Conservation (phyloP, 2,888 invertebrate genomes). For the Drosophila neotestacea region DNA sequence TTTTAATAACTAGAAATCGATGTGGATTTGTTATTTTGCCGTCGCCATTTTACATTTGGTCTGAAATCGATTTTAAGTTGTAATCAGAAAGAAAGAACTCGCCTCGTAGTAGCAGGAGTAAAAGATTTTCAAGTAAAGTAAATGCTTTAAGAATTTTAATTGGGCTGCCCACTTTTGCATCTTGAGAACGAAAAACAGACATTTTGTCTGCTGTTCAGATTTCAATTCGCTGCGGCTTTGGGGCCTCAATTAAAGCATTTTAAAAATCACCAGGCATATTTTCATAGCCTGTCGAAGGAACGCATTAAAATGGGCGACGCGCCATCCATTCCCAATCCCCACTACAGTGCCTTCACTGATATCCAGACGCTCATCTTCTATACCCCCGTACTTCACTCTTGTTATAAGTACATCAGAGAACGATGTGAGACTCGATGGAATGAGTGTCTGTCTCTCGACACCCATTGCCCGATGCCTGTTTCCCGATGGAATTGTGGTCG, state of each 20-base stretch:
- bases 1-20: constrained; percentile 8
- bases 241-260: constrained; percentile 77
- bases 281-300: constrained; percentile 77
- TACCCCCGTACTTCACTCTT: constrained; percentile 70
- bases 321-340: constrained; percentile 21
- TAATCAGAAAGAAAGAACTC: constrained; percentile 6
- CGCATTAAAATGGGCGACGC: constrained; percentile 80
- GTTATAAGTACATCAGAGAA: constrained; percentile 73
- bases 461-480: constrained; percentile 48
- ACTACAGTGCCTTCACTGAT: not conserved
- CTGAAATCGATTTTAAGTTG: constrained; percentile 4
- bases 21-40: constrained; percentile 45
- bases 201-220: constrained; percentile 67
- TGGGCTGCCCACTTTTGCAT: constrained; percentile 72
- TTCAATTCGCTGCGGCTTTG: constrained; percentile 29
- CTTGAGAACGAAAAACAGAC: constrained; percentile 74
- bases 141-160: constrained; percentile 77
- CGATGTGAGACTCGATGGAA: constrained; percentile 59
- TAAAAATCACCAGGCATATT: constrained; percentile 80
- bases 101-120: constrained; percentile 21
- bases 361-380: constrained; percentile 27
- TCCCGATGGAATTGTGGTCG: constrained; percentile 39
- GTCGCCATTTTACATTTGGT: constrained; percentile 48
- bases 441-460: constrained; percentile 53
- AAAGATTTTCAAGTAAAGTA: constrained; percentile 62